Evolutionary conservation across 2,113 vertebrate genomes (phyloP), one percentile per base, ranked within the genome.

Genomic region (Chionodraco myersi): DNA sequence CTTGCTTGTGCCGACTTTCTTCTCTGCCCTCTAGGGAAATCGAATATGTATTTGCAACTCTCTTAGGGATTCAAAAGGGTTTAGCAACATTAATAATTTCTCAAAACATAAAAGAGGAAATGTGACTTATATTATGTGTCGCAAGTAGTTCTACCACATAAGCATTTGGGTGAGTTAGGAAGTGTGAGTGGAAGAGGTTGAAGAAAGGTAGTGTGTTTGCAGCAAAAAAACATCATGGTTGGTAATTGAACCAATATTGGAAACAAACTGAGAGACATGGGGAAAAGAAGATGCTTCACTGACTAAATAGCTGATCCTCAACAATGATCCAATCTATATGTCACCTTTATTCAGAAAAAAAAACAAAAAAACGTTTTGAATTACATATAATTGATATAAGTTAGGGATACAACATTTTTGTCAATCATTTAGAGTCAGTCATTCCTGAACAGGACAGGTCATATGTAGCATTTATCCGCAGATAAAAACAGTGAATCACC

Each of bases 71-170:
- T 89, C 62, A 79, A 86, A 92, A 90, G 82, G 82, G 59, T 90
- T 92, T 89, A 92, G 92, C 73, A 77, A 89, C 93, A 93, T 94
- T 92, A 93, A 92, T 93, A 93, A 93, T 93, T 94, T 94, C 85
- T 88, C 54, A 85, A 90, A 91, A 92, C 88, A 91, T 92, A 79
- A 92, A 93, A 90, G 83, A 77, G 64, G 79, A 82, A 87, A 80
- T 83, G 79, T 83, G 64, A 77, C 63, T 89, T 81, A 4, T 30
- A 30, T 90, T 41, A 77, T 92, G 34, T 85, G 70, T 80, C 49
- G 21, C 71, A 77, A 84, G 23, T 71, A 63, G 73, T 91, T 89
- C 16, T 89, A 87, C 86, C 69, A 61, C 83, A 91, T 89, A 85
- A 88, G 85, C 81, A 88, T 80, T 86, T 60, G 82, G 64, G 58